Conservation (phyloP, 2,888 invertebrate genomes). For the Troilus luridus region DNA sequence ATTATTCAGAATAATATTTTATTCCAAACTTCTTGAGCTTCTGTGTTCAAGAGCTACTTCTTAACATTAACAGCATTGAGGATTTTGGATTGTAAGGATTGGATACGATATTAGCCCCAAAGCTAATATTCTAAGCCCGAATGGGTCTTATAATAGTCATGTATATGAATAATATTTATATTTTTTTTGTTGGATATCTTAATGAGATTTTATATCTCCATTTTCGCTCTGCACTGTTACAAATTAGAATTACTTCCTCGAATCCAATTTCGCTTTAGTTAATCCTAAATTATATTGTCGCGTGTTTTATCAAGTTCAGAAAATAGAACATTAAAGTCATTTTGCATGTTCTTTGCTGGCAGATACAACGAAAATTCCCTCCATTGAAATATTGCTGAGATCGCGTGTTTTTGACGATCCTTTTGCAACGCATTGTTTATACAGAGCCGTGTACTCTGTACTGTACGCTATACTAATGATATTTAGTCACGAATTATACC, state of each 20-base stretch:
- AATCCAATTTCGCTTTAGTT: not conserved
- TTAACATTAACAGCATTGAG: no score
- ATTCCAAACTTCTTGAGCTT: no score
- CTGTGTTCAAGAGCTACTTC: no score
- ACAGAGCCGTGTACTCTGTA: not conserved
- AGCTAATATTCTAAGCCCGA: no score
- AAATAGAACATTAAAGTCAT: not conserved
- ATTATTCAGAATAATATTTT: no score
- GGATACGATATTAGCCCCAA: no score
- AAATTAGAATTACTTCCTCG: not conserved
- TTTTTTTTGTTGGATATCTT: no score
- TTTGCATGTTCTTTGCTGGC: not conserved
- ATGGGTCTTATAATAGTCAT: no score
- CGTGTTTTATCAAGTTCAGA: not conserved
- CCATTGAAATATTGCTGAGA: not conserved
- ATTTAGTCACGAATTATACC: not conserved
- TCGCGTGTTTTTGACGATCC: not conserved
- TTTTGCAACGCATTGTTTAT: not conserved
- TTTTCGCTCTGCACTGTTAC: no score
- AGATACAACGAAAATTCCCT: not conserved
- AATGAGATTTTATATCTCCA: no score
- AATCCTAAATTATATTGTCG: not conserved
- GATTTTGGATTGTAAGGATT: no score
- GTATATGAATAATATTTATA: no score
- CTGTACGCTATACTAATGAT: not conserved